These are phyloP conservation scores for Perdix hodgsoniae DNA, from an alignment of 2,797 vertebrate species.

Conservation along the genomic window DNA sequence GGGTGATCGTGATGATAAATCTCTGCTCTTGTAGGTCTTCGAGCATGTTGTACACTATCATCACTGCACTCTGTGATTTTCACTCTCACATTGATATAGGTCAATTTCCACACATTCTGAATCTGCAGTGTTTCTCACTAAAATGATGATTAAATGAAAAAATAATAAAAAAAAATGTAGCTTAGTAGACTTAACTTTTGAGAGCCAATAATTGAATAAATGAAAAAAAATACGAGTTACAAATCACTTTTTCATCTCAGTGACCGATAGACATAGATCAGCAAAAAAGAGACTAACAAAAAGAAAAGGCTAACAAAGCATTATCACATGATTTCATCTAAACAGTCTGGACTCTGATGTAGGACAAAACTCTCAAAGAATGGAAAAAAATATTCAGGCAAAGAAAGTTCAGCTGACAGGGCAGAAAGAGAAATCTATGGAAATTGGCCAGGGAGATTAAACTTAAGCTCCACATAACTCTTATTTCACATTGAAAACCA, in stretches of 20 bases:
- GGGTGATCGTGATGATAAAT: background rate
- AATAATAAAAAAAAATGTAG: background rate
- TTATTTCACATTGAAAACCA: conserved; percentile 47
- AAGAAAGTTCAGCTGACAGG: background rate
- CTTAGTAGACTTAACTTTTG: background rate
- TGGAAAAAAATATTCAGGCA: conserved; percentile 19
- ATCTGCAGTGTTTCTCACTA: background rate
- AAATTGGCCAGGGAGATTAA: conserved; percentile 27
- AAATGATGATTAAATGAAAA: background rate
- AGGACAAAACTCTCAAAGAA: conserved; percentile 29
- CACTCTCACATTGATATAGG: fast-evolving
- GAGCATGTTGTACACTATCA: background rate
- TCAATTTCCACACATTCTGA: background rate
- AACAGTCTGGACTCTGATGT: background rate
- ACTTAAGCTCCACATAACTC: conserved; percentile 35
- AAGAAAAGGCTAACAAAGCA: background rate
- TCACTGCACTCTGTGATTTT: background rate
- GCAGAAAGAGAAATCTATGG: conserved; percentile 35
- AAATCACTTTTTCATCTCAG: background rate
- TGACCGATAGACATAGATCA: background rate
- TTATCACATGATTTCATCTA: background rate
- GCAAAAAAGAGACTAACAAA: background rate
- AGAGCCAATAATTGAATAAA: background rate
- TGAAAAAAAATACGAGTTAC: background rate
- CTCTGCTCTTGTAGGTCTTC: background rate